Evolutionary conservation across 2,888 invertebrate genomes (phyloP).

Genomic region (Synanthedon andrenaeformis): DNA sequence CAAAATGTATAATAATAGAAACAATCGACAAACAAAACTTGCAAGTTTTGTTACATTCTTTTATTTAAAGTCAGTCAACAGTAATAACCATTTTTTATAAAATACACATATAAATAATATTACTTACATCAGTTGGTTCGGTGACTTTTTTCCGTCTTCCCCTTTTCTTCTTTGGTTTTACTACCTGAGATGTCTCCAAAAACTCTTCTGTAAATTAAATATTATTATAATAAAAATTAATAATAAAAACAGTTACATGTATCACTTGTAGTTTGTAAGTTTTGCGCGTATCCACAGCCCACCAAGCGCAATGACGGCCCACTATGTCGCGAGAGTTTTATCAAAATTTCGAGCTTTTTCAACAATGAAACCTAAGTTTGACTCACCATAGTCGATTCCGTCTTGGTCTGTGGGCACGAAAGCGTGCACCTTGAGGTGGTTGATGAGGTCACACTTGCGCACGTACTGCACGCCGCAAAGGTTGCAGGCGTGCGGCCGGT

Average conservation of each 20-base stretch:
- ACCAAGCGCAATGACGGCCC: too few relatives aligned
- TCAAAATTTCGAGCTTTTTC: too few relatives aligned
- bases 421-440: conserved; percentile 85
- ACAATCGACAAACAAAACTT: too few relatives aligned
- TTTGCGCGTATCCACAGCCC: too few relatives aligned
- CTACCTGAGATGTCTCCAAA: conserved; percentile 37
- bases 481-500: conserved; percentile 85
- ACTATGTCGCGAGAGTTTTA: too few relatives aligned
- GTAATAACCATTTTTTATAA: too few relatives aligned
- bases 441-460: conserved; percentile 83
- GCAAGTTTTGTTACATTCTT: too few relatives aligned
- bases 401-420: conserved; percentile 77
- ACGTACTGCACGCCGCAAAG: conserved; percentile 85
- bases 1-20: too few relatives aligned
- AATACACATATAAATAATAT: background rate
- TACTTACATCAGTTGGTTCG: conserved; percentile 37
- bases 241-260: background rate
- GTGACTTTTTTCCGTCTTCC: conserved; percentile 58
- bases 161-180: conserved; percentile 60
- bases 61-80: too few relatives aligned
- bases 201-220: conserved; percentile 36
- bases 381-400: conserved; percentile 63
- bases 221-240: background rate
- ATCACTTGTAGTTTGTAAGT: too few relatives aligned
- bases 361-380: too few relatives aligned